Percentiles rank a stretch among this genome's conserved stretches.
These are phyloP conservation scores for Tenualosa thibaudeaui DNA, from an alignment of 2,797 vertebrate species.

Conservation along the genomic window DNA sequence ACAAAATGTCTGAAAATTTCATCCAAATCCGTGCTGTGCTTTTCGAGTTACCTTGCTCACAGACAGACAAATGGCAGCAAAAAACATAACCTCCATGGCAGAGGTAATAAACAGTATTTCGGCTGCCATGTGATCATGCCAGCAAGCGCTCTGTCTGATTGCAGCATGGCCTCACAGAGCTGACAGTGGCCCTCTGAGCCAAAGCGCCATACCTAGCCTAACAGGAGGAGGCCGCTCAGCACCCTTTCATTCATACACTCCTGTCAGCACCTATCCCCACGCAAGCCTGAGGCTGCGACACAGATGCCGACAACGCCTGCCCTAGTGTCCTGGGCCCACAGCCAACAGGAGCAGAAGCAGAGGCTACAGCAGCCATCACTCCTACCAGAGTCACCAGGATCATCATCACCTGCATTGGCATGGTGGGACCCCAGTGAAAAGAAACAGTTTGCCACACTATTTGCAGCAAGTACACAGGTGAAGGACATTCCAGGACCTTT, in stretches of 20 bases:
- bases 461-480: background rate
- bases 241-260: background rate
- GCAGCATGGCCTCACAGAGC: background rate
- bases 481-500: background rate
- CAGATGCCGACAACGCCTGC: too few relatives aligned
- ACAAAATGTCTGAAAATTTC: too few relatives aligned
- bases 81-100: too few relatives aligned
- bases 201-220: background rate
- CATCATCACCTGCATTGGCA: background rate
- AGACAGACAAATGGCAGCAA: too few relatives aligned
- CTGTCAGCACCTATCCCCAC: constrained; percentile 15
- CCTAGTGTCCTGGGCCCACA: background rate
- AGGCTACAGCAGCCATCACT: background rate
- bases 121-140: background rate
- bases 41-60: too few relatives aligned
- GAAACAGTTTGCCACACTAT: background rate
- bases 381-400: background rate
- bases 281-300: background rate
- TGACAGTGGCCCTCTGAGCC: constrained; percentile 10
- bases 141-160: background rate
- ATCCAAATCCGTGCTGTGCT: too few relatives aligned
- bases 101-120: constrained; percentile 2
- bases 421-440: background rate
- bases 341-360: constrained; percentile 15
- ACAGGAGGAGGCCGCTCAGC: background rate